A percentile compares a stretch with the other conserved stretches of the same genome.
Conservation (phyloP, 2,888 invertebrate genomes). For the Drosophila eohydei region DNA sequence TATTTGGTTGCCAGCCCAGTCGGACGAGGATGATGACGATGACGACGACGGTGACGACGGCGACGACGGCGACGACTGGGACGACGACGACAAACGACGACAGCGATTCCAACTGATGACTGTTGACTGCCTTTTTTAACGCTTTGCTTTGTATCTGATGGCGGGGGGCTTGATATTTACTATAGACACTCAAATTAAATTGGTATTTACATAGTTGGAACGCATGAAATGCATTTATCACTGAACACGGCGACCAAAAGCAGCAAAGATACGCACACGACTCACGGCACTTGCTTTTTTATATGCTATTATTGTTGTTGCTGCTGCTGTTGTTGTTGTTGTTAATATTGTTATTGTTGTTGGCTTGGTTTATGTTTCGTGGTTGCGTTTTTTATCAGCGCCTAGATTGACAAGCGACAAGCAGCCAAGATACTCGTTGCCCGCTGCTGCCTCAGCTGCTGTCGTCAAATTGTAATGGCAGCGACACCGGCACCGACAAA, state of each 20-base stretch:
- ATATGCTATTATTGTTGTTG: conserved; percentile 31
- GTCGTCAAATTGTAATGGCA: conserved; percentile 51
- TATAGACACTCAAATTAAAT: conserved; percentile 83
- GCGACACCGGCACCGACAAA: conserved; percentile 60
- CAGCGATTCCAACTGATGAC: conserved; percentile 30
- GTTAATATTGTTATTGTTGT: conserved; percentile 35
- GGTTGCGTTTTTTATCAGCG: conserved; percentile 71
- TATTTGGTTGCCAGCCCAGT: conserved; percentile 69
- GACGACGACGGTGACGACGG: conserved; percentile 7
- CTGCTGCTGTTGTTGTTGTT: conserved; percentile 34
- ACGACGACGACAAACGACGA: conserved; percentile 8
- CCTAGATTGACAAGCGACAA: conserved; percentile 74
- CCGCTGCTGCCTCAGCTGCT: conserved; percentile 23
- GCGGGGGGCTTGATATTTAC: conserved; percentile 55
- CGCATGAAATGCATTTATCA: conserved; percentile 79
- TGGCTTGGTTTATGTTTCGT: conserved; percentile 61
- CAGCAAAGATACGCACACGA: conserved; percentile 42
- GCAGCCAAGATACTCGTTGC: conserved; percentile 40
- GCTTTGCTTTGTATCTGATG: conserved; percentile 24
- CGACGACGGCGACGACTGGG: conserved; percentile 6
- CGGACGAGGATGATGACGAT: conserved; percentile 21
- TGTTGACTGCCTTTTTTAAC: conserved; percentile 65
- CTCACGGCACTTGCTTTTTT: conserved; percentile 66
- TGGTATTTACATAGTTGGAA: conserved; percentile 81
- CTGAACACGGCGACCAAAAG: conserved; percentile 40